Percentiles rank a stretch among this genome's conserved stretches.
Conservation (phyloP, 2,888 invertebrate species). For the Melipona bicolor region DNA sequence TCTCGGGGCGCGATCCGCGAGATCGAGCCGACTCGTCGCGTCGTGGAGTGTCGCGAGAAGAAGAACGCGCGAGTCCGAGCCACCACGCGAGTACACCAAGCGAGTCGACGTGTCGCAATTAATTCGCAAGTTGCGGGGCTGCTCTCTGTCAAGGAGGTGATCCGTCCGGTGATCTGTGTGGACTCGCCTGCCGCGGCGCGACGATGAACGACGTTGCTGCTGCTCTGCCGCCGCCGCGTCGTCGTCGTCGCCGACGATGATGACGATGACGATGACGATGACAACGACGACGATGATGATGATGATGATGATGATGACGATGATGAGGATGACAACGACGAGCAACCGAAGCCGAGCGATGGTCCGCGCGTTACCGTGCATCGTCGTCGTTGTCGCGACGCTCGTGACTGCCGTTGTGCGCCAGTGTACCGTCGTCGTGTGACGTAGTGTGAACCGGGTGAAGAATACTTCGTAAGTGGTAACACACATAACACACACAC, state of each 20-base stretch:
- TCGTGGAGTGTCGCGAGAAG: not conserved
- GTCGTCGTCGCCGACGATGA: too few relatives aligned
- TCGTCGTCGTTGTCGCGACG: not conserved
- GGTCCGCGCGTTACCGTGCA: conserved; percentile 21
- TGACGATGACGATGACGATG: too few relatives aligned
- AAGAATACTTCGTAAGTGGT: conserved; percentile 64
- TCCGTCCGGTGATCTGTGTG: not conserved
- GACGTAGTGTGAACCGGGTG: conserved; percentile 33
- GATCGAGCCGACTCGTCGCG: too few relatives aligned
- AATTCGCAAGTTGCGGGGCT: too few relatives aligned
- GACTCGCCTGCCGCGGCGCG: conserved; percentile 34
- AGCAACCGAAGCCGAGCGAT: too few relatives aligned
- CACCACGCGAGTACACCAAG: not conserved
- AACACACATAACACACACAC: conserved; percentile 53
- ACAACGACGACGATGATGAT: too few relatives aligned
- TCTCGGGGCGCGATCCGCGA: not conserved
- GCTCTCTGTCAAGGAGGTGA: too few relatives aligned
- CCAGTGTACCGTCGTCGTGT: conserved; percentile 6
- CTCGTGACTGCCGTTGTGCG: not conserved
- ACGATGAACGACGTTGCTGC: conserved; percentile 3
- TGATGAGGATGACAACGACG: too few relatives aligned
- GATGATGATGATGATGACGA: too few relatives aligned
- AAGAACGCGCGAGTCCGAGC: too few relatives aligned
- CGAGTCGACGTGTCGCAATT: too few relatives aligned
- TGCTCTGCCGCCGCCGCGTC: too few relatives aligned